phyloP scores from a whole-genome alignment of 2,888 invertebrate species.

The Drosophila pegasa region DNA sequence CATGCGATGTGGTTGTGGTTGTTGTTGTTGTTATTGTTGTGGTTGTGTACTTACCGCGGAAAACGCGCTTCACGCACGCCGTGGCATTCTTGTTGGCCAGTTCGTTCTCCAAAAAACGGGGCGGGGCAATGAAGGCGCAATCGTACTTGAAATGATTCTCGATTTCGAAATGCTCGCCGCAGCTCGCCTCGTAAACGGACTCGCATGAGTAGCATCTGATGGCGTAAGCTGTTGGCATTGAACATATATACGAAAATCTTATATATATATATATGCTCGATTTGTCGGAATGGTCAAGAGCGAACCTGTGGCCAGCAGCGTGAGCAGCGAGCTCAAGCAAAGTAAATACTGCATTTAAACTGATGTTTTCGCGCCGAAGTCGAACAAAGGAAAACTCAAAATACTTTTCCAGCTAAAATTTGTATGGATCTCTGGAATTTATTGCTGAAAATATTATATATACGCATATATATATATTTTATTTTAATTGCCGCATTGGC shows the following conservation, averaged over 20 bases:
- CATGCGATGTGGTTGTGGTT: too few relatives aligned
- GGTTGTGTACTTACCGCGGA: constrained; percentile 77
- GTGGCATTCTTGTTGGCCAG: constrained; percentile 78
- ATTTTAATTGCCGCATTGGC: constrained; percentile 50
- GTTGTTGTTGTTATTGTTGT: too few relatives aligned
- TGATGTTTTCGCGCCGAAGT: constrained; percentile 21
- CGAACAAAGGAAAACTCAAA: constrained; percentile 20
- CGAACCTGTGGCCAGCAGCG: constrained; percentile 66
- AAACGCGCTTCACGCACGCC: constrained; percentile 81
- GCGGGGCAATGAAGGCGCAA: constrained; percentile 78
- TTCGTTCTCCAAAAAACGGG: constrained; percentile 78
- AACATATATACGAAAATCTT: constrained; percentile 10
- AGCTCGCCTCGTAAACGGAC: constrained; percentile 79
- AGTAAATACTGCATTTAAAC: constrained; percentile 69
- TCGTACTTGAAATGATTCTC: constrained; percentile 81
- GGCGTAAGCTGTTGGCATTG: constrained; percentile 77
- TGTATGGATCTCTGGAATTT: constrained; percentile 19
- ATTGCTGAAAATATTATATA: neutral
- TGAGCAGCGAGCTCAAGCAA: constrained; percentile 47
- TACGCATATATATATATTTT: constrained; percentile 15
- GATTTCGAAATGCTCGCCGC: constrained; percentile 78
- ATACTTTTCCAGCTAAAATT: constrained; percentile 14
- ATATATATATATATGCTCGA: constrained; percentile 18
- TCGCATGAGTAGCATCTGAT: constrained; percentile 84
- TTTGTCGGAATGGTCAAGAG: constrained; percentile 32